Evolutionary conservation across 2,113 vertebrate species (phyloP), one percentile per base, ranked within the genome.

Genomic region (Microtus richardsoni): DNA sequence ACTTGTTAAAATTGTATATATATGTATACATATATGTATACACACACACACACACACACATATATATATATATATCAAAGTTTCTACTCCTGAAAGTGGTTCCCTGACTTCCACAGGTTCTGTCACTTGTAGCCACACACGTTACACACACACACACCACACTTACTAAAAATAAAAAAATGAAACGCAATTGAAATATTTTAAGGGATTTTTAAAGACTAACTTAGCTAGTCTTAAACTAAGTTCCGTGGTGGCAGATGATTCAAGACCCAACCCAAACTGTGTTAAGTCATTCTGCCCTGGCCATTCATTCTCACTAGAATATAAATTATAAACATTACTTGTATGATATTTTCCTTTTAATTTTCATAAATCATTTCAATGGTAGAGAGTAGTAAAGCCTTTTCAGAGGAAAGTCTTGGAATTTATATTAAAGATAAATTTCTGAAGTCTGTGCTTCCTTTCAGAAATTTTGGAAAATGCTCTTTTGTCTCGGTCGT

Each of bases 391-490:
- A 90, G 30, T 36, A 88, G 26, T 87, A 73, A 66, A 68, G 36
- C 24, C 77, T 68, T 94, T 62, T 91, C 60, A 92, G 17, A 71
- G 60, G 28, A 14, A 91, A 21, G 79, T 6, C 11, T 74, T 83
- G 62, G 33, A 91, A 91, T 54, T 94, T 41, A 89, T 7, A 64
- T 39, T 79, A 95, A 95, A 41, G 21, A 58, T 44, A 84, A 89
- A 47, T 52, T 82, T 87, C 49, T 93, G 26, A 77, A 86, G 91
- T 68, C 44, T 49, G 60, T 0, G 36, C 24, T 92, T 80, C 3
- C 12, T 78, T 88, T 91, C 24, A 22, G 58, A 88, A 17, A 6
- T 86, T 85, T 93, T 93, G 49, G 58, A 94, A 95, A 95, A 77
- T 28, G n/a, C 21, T 47, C 6, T n/a, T 54, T 24, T 14, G 86